Evolutionary conservation across 2,797 vertebrate species (phyloP), one percentile per base, ranked within the genome.

Genomic region (Alca torda): DNA sequence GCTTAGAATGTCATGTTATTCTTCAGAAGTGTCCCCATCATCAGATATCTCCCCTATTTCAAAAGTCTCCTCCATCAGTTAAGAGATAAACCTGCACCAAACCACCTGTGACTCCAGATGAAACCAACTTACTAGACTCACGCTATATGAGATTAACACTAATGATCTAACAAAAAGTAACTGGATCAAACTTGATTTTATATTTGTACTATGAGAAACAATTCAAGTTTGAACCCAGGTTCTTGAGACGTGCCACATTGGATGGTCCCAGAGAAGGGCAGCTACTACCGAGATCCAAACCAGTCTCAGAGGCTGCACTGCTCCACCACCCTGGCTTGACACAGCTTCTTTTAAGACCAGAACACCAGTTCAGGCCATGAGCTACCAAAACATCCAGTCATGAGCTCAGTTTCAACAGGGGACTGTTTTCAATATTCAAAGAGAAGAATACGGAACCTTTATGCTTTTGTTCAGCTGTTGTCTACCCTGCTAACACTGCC

Each of bases 401-500:
- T 3, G 35, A 93, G 39, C 48, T 95, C 48, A 51, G 57, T 84
- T 68, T 84, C 81, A 90, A 67, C 25, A 83, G 0, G 1, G 33
- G 25, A 69, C 37, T 68, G 13, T 3, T 69, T 92, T 8, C 31
- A 26, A 26, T 63, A 63, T 43, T 61, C 37, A 65, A 77, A 41
- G 8, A 46, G 56, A 74, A 28, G 28, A 76, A 53, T 53, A 60
- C 9, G 45, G 30, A 89, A 61, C 13, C 16, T 89, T 74, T 43
- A 35, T 64, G 56, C 16, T 88, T 78, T 60, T 82, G 19, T 93
- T 89, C 76, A 90, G 46, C 31, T 87, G 14, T 51, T 60, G 50
- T 65, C 54, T 85, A 43, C 24, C 25, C 59, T 88, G 39, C 26
- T 70, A 77, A 67, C 45, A 5, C 5, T 53, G 37, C 10, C 37